Evolutionary conservation across 2,113 vertebrate species (phyloP).

Genomic region (Chionodraco myersi): DNA sequence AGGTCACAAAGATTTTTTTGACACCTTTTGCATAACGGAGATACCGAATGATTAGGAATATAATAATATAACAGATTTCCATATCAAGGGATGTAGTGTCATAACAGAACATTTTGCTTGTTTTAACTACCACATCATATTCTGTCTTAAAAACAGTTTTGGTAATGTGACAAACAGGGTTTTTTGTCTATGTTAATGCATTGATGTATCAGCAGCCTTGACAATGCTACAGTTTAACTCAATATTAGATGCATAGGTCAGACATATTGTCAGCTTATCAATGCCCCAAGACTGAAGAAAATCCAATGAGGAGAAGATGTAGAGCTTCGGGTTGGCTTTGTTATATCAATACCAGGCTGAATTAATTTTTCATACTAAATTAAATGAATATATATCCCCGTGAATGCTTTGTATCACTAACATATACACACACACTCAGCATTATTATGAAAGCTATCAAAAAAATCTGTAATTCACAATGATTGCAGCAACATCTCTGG

Average conservation of each 20-base stretch:
- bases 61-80: not conserved
- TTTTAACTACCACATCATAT: not conserved
- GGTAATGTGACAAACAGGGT: too few relatives aligned
- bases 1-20: too few relatives aligned
- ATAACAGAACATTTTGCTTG: not conserved
- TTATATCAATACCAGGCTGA: not conserved
- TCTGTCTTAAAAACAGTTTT: not conserved
- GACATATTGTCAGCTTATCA: not conserved
- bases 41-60: not conserved
- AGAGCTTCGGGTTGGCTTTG: not conserved
- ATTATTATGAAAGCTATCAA: not conserved
- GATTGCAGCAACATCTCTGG: not conserved
- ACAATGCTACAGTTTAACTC: not conserved
- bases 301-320: not conserved
- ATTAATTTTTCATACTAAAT: not conserved
- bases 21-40: not conserved
- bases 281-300: not conserved
- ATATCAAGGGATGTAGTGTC: not conserved
- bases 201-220: not conserved
- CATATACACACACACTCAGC: not conserved
- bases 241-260: too few relatives aligned
- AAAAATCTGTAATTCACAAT: not conserved
- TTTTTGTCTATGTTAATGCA: not conserved
- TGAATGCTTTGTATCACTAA: not conserved
- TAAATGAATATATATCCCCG: not conserved